Evolutionary conservation across 2,797 vertebrate species (phyloP).

Genomic region (Halcyon badia): DNA sequence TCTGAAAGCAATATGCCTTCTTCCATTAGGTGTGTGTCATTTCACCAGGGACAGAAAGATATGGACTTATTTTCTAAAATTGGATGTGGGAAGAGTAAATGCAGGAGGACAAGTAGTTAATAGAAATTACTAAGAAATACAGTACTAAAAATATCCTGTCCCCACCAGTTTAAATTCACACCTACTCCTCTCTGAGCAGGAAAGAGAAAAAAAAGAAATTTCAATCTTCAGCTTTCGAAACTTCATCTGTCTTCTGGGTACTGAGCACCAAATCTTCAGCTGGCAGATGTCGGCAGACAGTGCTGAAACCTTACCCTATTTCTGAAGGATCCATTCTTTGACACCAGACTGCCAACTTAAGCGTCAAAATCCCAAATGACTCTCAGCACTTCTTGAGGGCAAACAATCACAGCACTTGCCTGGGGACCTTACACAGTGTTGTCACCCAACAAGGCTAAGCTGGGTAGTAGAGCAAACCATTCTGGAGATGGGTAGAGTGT

Average conservation of each 20-base stretch:
- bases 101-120: background rate
- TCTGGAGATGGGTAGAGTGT: background rate
- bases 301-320: background rate
- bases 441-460: background rate
- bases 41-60: background rate
- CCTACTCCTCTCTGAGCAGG: background rate
- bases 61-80: background rate
- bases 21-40: background rate
- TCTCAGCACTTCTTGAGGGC: background rate
- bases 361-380: background rate
- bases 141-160: background rate
- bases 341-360: background rate
- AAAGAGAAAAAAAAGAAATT: background rate
- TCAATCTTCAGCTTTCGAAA: background rate
- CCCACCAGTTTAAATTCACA: constrained; percentile 4
- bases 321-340: background rate
- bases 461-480: background rate
- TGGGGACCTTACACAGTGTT: background rate
- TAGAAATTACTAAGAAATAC: background rate
- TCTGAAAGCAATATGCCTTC: background rate
- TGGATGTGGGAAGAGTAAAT: background rate
- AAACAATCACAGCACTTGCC: background rate
- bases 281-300: background rate
- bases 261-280: background rate
- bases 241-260: background rate